Evolutionary conservation across 1,140 invertebrate species (phyloP), one percentile per base, ranked within the genome.

Genomic region (Drosophila grimshawi): DNA sequence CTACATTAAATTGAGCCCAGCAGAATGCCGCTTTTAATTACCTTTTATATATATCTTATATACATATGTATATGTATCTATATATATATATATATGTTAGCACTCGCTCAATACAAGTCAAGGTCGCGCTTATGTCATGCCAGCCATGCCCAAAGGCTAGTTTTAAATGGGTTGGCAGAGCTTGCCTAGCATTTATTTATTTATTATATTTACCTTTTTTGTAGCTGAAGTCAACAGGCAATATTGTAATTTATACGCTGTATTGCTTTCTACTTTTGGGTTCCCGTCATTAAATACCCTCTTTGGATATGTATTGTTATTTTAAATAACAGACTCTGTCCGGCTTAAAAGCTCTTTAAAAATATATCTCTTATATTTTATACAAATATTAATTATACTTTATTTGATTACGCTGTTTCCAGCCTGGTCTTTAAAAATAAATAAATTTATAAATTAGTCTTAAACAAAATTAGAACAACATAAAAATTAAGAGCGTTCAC

Each of bases 121-220:
- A 81, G 82, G 78, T 86, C 55, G 67, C 59, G 55, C 74, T 86
- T 80, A 86, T 81, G 82, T 86, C 82, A 86, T 57, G 49, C 52
- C 55, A 43, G 5, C 45, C 60, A 1, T 19, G 19, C 2, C 56
- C 65, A 39, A 37, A 65, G 59, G 45, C 68, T 4, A 2, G 6
- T 56, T 68, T 66, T 62, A 52, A 69, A 51, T 56, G 41, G 71
- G 27, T 61, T 60, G 57, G 8, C 27, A 43, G 39, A 39, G 30
- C 19, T 30, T 7, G 5, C 7, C 7, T 48, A 4, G 27, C 41
- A 3, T 29, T 46, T 27, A 19, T 19, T 19, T 19, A 19, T 19
- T 48, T 48, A 1, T 48, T 51, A 19, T 29, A 6, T 43, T 63
- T 53, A 19, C 19, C 19, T 19, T 60, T 3, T 10, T 45, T 51